These are phyloP conservation scores for Spatulosminthurus flaviceps DNA, from an alignment of 2,888 invertebrate species.

Conservation along the genomic window DNA sequence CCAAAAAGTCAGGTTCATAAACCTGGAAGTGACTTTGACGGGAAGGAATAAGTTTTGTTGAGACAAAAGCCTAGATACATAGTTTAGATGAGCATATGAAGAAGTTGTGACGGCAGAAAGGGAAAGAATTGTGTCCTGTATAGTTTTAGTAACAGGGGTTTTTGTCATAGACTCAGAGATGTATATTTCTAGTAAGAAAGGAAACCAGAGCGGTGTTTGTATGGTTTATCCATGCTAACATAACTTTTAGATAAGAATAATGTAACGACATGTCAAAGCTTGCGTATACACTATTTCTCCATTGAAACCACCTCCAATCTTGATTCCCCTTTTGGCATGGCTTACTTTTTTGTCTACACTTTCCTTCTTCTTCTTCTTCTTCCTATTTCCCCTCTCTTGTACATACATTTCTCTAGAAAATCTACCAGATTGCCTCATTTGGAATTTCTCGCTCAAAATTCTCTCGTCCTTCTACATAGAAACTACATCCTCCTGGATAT, in stretches of 20 bases:
- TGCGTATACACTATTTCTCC: not conserved
- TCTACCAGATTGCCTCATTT: too few species aligned
- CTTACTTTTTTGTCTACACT: not conserved
- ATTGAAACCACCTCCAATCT: constrained; percentile 7
- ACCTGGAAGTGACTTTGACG: constrained; percentile 9
- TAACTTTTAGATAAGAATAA: constrained; percentile 6
- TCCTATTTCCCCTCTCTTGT: not conserved
- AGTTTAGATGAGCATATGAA: not conserved
- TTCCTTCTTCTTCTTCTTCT: not conserved
- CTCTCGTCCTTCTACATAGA: too few species aligned
- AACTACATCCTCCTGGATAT: too few species aligned
- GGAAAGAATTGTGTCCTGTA: not conserved
- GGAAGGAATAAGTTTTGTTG: not conserved
- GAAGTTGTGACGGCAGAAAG: too few species aligned
- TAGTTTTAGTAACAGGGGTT: not conserved
- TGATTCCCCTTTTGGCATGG: not conserved
- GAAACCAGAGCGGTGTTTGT: not conserved
- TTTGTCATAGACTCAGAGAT: not conserved
- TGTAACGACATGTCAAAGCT: constrained; percentile 6
- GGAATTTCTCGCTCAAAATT: too few species aligned
- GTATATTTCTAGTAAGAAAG: not conserved
- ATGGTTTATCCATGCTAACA: not conserved
- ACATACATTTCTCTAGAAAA: not conserved
- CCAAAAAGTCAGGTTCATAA: not conserved
- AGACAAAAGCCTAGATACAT: not conserved